Evolutionary conservation across 92 coral and sea anemone species (phyloP), one percentile per base, ranked within the genome.

Genomic region (Bergia puertoricense): DNA sequence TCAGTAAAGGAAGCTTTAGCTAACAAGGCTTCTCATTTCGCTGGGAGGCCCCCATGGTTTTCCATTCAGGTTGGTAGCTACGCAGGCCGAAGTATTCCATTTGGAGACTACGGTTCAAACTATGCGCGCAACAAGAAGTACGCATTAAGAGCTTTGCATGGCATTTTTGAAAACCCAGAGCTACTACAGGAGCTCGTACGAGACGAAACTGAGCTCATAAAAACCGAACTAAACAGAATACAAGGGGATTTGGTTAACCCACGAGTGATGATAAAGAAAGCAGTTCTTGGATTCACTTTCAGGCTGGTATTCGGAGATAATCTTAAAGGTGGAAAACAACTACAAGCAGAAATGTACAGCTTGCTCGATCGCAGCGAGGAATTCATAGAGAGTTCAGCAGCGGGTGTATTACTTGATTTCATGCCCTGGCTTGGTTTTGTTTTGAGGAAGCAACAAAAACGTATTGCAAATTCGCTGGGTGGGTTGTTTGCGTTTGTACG

Each of bases 381-480:
- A 65, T 93, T 90, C 77, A 91, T 87, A 42, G 93, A 93, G 77
- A 88, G 85, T 82, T 85, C 90, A 30, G 77, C 87, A 30, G 88
- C 87, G 1, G 72, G 85, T 41, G 78, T 81, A 11, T 81, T 91
- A 18, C 73, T 89, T 43, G 95, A 93, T 68, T 91, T 91, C 67
- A 23, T 93, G 69, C 95, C 95, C 6, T 93, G 93, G 95, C 69
- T 90, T 10, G 86, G 82, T 13, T 91, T 93, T 18, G 44, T 86
- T 79, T 76, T 93, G 44, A 67, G 90, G 42, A 88, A 89, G 22
- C 89, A 87, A 62, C 46, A 81, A 66, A 72, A 79, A 22, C 36
- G 16, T 66, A 74, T 91, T 40, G 77, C 81, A 89, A 80, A 50
- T 71, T 86, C 92, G 46, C 74, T 88, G 43, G 79, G 88, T 23